Conservation (phyloP, 1,140 invertebrate species). For the Bombus breviceps region DNA sequence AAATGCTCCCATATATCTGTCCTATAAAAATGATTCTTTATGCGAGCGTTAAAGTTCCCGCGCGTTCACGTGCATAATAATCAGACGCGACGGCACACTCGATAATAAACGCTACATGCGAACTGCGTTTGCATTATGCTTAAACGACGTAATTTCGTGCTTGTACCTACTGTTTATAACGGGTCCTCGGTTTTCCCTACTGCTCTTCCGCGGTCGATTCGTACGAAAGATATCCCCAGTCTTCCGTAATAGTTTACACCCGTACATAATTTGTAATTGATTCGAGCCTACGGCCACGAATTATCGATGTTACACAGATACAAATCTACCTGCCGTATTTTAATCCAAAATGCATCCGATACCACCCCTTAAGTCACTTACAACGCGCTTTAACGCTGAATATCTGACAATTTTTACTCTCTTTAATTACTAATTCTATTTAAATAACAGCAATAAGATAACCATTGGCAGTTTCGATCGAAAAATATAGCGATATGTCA, state of each 20-base stretch:
- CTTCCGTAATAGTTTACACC: constrained; percentile 59
- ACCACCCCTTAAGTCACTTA: too few species aligned
- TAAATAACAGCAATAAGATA: too few species aligned
- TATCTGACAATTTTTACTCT: too few species aligned
- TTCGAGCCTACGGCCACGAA: constrained; percentile 37
- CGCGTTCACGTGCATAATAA: constrained; percentile 1
- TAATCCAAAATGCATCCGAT: background rate
- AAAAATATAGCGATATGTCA: too few species aligned
- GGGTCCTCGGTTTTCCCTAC: constrained; percentile 25
- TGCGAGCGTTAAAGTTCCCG: constrained; percentile 42
- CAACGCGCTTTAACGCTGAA: background rate
- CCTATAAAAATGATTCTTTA: constrained; percentile 25
- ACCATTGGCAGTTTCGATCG: too few species aligned
- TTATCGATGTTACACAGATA: constrained; percentile 51
- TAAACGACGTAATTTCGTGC: constrained; percentile 61
- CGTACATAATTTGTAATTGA: constrained; percentile 63
- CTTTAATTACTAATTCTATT: too few species aligned
- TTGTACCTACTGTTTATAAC: constrained; percentile 45
- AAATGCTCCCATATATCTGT: background rate
- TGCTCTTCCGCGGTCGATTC: constrained; percentile 46
- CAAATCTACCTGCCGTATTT: constrained; percentile 19
- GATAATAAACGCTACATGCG: constrained; percentile 44
- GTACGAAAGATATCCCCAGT: constrained; percentile 33
- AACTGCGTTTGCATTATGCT: constrained; percentile 55
- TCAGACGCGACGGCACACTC: constrained; percentile 35